Base-by-base conservation (phyloP, 1,140 invertebrate species). In the Tetraneura akinire region DNA sequence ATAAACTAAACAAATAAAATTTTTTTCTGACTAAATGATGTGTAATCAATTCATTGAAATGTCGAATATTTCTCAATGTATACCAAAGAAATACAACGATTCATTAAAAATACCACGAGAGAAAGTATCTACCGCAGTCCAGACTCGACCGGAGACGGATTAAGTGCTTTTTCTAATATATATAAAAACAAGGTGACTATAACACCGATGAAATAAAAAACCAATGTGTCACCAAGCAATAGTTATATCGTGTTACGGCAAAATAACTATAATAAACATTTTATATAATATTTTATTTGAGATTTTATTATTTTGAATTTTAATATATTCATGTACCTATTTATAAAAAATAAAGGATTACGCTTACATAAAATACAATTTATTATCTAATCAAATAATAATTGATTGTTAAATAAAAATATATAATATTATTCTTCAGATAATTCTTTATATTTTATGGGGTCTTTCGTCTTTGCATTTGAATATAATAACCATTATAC, bases 131-230 rank as follows among this genome's bases (percentile, higher is more conserved):
- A 8, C 3, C 18, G n/a, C 16, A n/a, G n/a, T 16, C 23, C 64
- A 47, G 66, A 45, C 11, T 47, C 21, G 13, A 68, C 23, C 26
- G 32, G n/a, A 14, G 11, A 21, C 18, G 73, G 73, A 76, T 76
- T 78, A 78, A 78, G 74, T 78, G 74, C 21, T 29, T 78, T 62
- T 78, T 23, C 53, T 47, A 42, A 78, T 78, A 71, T 51, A 71
- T 26, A 60, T 16, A 62, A 26, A 37, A 62, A 18, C 55, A 60
- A 57, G 74, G 37, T 78, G 74, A 78, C 55, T 47, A 78, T 47
- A 78, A 62, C 11, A n/a, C 4, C 23, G 37, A 23, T 26, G 32
- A 18, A 78, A 78, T 60, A 78, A 78, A 55, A 57, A 60, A 37
- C 32, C 53, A 37, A 76, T 62, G 74, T 42, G 55, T 78, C 55